Conservation (phyloP, 2,888 invertebrate species). For the Quadroppia sp. region DNA sequence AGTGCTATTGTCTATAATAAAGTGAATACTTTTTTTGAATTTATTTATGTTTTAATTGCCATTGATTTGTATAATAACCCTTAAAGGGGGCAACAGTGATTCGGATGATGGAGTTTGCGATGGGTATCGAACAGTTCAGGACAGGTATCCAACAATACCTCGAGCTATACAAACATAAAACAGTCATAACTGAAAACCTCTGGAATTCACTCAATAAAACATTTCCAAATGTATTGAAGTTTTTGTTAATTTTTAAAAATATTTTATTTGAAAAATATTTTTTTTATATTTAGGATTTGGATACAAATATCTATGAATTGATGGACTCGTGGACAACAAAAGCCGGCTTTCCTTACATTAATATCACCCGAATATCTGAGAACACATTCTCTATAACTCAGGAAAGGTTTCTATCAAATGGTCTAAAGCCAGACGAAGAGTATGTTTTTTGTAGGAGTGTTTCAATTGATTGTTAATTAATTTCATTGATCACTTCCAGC, state of each 20-base stretch:
- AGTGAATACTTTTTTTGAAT: slow-evolving; percentile 13
- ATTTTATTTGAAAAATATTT: neutral
- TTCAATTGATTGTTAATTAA: slow-evolving; percentile 42
- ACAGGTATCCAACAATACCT: neutral
- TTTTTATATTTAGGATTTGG: neutral
- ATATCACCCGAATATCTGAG: slow-evolving; percentile 62
- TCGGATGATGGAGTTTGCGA: slow-evolving; percentile 64
- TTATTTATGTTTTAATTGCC: neutral
- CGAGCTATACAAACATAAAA: neutral
- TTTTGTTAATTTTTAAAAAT: neutral
- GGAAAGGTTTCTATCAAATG: slow-evolving; percentile 63
- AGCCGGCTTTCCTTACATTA: slow-evolving; percentile 71
- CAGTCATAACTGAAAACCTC: slow-evolving; percentile 3
- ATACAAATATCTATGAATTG: slow-evolving; percentile 55
- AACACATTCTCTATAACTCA: slow-evolving; percentile 64
- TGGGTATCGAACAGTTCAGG: slow-evolving; percentile 18
- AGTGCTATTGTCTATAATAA: slow-evolving; percentile 38
- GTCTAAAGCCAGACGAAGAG: slow-evolving; percentile 22
- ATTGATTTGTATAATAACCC: neutral
- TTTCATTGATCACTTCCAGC: neutral
- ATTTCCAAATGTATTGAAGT: neutral
- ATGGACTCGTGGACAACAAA: slow-evolving; percentile 77
- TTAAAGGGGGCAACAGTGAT: slow-evolving; percentile 80
- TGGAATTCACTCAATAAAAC: slow-evolving; percentile 21
- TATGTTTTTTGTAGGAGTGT: slow-evolving; percentile 54